Evolutionary conservation across 35 echinoderm and acorn worm genomes (phyloP).

Genomic region (Amphiura filiformis): DNA sequence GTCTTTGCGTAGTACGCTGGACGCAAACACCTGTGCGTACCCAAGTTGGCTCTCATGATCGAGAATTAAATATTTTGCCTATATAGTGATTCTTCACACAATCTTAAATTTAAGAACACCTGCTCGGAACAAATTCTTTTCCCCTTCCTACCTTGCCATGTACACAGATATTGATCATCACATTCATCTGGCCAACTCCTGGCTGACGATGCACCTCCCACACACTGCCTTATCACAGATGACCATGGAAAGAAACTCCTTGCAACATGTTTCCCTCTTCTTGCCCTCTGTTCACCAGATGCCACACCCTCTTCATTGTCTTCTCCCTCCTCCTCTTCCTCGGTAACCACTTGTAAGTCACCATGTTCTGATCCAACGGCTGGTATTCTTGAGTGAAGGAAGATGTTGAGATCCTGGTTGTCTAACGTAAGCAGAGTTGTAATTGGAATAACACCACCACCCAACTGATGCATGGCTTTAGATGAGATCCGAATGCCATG

Average conservation of each 20-base stretch:
- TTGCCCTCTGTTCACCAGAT: too few relatives aligned
- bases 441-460: neutral
- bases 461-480: neutral
- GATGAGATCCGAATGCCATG: constrained; percentile 1
- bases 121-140: too few relatives aligned
- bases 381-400: neutral
- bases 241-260: neutral
- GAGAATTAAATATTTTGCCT: too few relatives aligned
- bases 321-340: neutral
- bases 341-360: neutral
- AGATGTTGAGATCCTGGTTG: neutral
- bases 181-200: too few relatives aligned
- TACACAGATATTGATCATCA: too few relatives aligned
- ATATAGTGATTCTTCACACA: too few relatives aligned
- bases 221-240: neutral
- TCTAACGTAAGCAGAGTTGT: neutral
- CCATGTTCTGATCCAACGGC: neutral
- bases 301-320: neutral
- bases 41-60: too few relatives aligned
- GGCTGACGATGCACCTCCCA: neutral
- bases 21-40: too few relatives aligned
- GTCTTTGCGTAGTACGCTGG: too few relatives aligned
- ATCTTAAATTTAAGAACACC: too few relatives aligned
- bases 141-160: too few relatives aligned
- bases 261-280: neutral